Conservation (phyloP, 2,888 invertebrate genomes). For the Acleris emargana region DNA sequence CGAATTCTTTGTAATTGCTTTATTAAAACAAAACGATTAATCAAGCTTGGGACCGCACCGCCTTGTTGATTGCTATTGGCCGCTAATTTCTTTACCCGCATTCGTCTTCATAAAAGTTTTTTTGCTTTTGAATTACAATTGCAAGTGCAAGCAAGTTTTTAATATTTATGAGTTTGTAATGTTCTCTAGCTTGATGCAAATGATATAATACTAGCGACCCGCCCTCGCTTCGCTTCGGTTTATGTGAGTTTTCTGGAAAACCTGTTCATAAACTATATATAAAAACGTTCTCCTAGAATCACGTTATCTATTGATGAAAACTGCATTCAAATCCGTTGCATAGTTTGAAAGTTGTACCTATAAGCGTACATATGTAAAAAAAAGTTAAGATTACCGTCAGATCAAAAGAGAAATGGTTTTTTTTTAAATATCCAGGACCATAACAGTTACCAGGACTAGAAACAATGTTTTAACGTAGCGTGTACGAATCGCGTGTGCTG, state of each 20-base stretch:
- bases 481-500: conserved; percentile 23
- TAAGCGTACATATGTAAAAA: no score
- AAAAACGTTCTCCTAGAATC: no score
- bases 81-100: conserved; percentile 33
- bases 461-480: conserved; percentile 2
- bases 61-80: conserved; percentile 33
- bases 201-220: no score
- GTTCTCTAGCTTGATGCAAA: not conserved
- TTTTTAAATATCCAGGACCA: not conserved
- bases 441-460: not conserved
- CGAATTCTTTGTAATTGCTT: conserved; percentile 48
- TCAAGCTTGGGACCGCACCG: conserved; percentile 49
- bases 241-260: no score
- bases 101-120: conserved; percentile 37
- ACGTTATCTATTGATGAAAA: no score
- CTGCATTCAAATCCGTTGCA: no score
- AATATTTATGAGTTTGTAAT: not conserved
- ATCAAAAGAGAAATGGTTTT: not conserved
- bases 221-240: no score
- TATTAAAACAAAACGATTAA: conserved; percentile 62
- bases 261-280: no score
- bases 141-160: conserved; percentile 12
- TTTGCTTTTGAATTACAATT: conserved; percentile 22
- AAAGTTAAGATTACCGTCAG: not conserved
- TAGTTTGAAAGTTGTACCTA: no score